Percentiles rank a stretch among this genome's conserved stretches.
These are phyloP conservation scores for Synanthedon andrenaeformis DNA, from an alignment of 2,888 invertebrate species.

Conservation along the genomic window DNA sequence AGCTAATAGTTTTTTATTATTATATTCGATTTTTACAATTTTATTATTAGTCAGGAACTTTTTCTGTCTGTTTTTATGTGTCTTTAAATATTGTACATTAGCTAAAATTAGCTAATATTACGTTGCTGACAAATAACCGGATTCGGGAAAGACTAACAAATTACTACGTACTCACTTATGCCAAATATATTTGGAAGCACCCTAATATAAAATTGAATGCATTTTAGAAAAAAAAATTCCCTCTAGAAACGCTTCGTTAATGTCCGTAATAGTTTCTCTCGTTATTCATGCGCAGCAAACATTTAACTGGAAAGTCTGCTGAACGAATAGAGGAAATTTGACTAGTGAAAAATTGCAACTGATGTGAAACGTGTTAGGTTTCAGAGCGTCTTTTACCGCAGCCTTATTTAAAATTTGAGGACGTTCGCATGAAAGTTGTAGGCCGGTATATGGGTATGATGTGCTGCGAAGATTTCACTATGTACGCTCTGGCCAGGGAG, in stretches of 20 bases:
- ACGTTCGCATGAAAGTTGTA: conserved; percentile 41
- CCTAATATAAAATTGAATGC: conserved; percentile 54
- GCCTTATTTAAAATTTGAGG: conserved; percentile 37
- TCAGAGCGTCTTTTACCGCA: conserved; percentile 33
- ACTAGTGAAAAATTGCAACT: neutral
- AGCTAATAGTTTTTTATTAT: too few relatives aligned
- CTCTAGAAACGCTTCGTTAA: conserved; percentile 40
- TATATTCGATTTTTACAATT: too few relatives aligned
- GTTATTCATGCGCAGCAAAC: conserved; percentile 13
- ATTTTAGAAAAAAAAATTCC: conserved; percentile 39
- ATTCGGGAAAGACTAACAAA: too few relatives aligned
- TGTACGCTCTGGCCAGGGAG: conserved; percentile 32
- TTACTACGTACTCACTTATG: too few relatives aligned
- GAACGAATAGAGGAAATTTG: neutral
- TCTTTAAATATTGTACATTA: too few relatives aligned
- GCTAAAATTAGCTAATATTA: too few relatives aligned
- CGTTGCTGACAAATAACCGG: too few relatives aligned
- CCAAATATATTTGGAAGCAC: too few relatives aligned
- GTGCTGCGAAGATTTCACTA: conserved; percentile 47
- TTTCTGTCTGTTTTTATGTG: too few relatives aligned
- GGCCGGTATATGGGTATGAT: conserved; percentile 42
- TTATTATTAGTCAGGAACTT: too few relatives aligned
- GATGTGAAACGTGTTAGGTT: conserved; percentile 11
- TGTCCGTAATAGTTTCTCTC: conserved; percentile 38
- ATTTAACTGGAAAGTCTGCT: neutral